Conservation (phyloP, 2,888 invertebrate species). For the Pachliopta kotzebuea region DNA sequence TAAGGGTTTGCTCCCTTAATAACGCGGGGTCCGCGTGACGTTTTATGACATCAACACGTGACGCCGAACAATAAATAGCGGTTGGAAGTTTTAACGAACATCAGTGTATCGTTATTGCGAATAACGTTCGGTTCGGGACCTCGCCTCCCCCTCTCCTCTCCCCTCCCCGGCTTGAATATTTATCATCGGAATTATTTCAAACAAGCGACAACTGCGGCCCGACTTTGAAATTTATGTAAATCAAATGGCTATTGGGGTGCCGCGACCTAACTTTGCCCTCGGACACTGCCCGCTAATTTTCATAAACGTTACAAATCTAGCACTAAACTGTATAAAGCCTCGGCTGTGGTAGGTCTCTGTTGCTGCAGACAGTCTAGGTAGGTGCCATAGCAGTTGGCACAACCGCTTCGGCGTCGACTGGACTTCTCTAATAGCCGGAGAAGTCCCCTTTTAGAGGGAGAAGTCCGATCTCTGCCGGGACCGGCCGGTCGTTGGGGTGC, state of each 20-base stretch:
- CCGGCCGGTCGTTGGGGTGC: too few relatives aligned
- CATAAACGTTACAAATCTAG: neutral
- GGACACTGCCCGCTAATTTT: neutral
- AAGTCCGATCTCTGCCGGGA: too few relatives aligned
- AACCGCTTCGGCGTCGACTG: too few relatives aligned
- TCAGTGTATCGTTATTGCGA: constrained; percentile 14
- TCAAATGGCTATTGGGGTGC: neutral
- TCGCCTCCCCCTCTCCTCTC: neutral
- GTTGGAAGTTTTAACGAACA: constrained; percentile 24
- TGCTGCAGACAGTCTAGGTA: too few relatives aligned
- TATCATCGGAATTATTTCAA: constrained; percentile 8
- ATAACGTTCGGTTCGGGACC: neutral
- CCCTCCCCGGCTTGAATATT: too few relatives aligned
- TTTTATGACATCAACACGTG: constrained; percentile 21
- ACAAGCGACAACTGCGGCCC: neutral
- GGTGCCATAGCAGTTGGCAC: too few relatives aligned
- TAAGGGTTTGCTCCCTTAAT: constrained; percentile 1
- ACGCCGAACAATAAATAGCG: constrained; percentile 16
- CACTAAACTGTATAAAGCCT: too few relatives aligned
- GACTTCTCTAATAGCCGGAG: too few relatives aligned
- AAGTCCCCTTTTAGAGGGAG: too few relatives aligned
- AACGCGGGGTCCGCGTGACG: constrained; percentile 15
- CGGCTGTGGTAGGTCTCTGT: too few relatives aligned
- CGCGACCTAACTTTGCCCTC: neutral
- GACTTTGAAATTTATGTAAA: constrained; percentile 5